Conservation (phyloP, 2,888 invertebrate species). For the Selenia dentaria region DNA sequence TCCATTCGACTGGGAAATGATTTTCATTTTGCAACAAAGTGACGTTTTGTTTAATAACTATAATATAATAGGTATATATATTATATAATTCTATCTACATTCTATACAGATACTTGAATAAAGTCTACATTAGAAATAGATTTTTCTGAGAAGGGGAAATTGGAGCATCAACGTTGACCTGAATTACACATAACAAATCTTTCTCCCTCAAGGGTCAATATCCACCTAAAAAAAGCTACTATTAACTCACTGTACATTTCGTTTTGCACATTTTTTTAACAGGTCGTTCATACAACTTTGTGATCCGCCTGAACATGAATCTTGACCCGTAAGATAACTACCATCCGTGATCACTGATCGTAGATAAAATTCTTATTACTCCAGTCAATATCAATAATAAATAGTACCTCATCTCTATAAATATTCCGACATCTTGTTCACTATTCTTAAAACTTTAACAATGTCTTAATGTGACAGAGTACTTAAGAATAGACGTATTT, state of each 20-base stretch:
- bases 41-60: no score
- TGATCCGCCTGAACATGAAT: conserved; percentile 2
- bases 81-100: no score
- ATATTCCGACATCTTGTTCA: conserved; percentile 26
- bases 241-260: no score
- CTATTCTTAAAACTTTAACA: not conserved
- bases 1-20: conserved; percentile 9
- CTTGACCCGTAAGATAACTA: conserved; percentile 9
- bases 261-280: no score
- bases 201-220: conserved; percentile 13
- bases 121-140: conserved; percentile 7
- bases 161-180: conserved; percentile 20
- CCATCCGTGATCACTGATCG: conserved; percentile 37
- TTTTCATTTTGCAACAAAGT: no score
- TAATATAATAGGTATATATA: no score
- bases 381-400: conserved; percentile 11
- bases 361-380: conserved; percentile 33
- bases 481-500: not conserved
- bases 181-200: conserved; percentile 25
- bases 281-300: no score
- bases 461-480: conserved; percentile 6
- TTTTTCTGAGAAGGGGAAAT: conserved; percentile 11
- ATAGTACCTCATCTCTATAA: conserved; percentile 20
- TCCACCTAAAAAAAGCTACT: not conserved
- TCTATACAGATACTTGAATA: not conserved